These are phyloP conservation scores for Corythoichthys intestinalis DNA, from an alignment of 2,113 vertebrate species.

Conservation along the genomic window DNA sequence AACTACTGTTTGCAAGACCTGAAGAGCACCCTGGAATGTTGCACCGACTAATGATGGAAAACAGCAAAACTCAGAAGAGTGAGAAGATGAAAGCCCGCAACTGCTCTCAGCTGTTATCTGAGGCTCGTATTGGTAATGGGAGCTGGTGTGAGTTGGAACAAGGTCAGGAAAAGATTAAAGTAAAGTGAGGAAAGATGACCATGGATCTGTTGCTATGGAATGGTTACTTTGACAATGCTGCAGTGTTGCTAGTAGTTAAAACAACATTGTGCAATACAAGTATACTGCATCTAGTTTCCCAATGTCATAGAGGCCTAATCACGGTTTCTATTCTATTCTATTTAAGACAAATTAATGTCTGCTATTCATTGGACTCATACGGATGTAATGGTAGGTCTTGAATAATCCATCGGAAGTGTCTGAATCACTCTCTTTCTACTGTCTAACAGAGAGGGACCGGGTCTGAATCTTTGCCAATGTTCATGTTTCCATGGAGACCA, in stretches of 20 bases:
- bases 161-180: slow-evolving; percentile 40
- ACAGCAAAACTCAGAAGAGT: slow-evolving; percentile 5
- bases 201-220: slow-evolving; percentile 1
- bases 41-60: slow-evolving; percentile 9
- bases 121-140: background rate
- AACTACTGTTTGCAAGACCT: background rate
- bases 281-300: background rate
- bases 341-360: background rate
- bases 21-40: background rate
- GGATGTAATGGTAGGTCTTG: background rate
- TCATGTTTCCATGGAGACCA: slow-evolving; percentile 4
- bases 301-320: background rate
- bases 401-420: background rate
- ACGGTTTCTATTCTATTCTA: background rate
- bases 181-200: slow-evolving; percentile 36
- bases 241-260: background rate
- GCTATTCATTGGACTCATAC: background rate
- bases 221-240: background rate
- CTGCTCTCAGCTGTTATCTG: background rate
- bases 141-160: slow-evolving; percentile 8
- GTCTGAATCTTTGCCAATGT: background rate
- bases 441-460: background rate
- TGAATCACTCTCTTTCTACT: background rate
- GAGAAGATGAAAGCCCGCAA: slow-evolving; percentile 33
- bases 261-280: background rate